These are phyloP conservation scores for Teleopsis dalmanni DNA, from an alignment of 1,140 invertebrate genomes.

Conservation along the genomic window DNA sequence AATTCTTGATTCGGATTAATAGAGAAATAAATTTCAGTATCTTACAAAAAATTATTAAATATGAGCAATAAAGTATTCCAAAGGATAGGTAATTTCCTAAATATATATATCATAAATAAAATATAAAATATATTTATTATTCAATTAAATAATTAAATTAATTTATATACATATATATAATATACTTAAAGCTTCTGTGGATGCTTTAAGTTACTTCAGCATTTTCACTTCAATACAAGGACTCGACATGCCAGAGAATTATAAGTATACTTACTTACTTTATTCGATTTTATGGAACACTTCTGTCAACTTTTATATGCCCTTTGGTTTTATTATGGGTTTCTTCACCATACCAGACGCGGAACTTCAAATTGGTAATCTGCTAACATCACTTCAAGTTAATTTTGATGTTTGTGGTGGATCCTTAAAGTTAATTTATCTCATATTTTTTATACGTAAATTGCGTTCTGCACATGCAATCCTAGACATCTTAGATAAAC, in stretches of 20 bases:
- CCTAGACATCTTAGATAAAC: slow-evolving; percentile 13
- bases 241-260: neutral
- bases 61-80: too few species aligned
- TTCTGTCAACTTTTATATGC: neutral
- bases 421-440: slow-evolving; percentile 15
- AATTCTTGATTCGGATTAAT: too few species aligned
- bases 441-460: slow-evolving; percentile 11
- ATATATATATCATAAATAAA: too few species aligned
- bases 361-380: neutral
- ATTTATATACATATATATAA: too few species aligned
- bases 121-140: too few species aligned
- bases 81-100: too few species aligned
- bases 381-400: slow-evolving; percentile 15
- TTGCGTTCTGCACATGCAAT: slow-evolving; percentile 13
- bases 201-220: too few species aligned
- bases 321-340: slow-evolving; percentile 4
- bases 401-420: slow-evolving; percentile 20
- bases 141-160: too few species aligned
- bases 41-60: too few species aligned
- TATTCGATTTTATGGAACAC: neutral
- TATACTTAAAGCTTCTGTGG: too few species aligned
- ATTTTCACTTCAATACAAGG: too few species aligned
- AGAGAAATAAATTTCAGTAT: too few species aligned
- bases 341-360: neutral
- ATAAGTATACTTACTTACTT: neutral